Percentiles rank a stretch among this genome's conserved stretches.
Conservation (phyloP, 2,888 invertebrate genomes). For the Chymomyza caudatula region DNA sequence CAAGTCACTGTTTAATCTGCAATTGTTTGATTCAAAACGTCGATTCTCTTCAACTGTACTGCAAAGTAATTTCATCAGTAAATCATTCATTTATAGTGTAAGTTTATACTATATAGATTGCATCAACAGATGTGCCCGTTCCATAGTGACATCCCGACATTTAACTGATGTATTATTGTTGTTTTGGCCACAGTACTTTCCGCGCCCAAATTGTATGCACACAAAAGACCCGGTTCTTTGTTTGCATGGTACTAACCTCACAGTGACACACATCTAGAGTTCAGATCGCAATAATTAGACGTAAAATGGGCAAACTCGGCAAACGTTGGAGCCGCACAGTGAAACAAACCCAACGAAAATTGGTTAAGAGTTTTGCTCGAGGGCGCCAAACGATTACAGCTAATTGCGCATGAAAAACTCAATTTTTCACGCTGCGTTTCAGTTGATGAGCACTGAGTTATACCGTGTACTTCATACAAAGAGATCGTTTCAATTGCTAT, state of each 20-base stretch:
- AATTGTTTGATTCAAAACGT: neutral
- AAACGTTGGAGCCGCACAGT: neutral
- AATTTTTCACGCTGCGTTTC: constrained; percentile 27
- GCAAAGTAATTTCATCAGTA: neutral
- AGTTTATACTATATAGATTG: neutral
- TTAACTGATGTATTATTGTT: neutral
- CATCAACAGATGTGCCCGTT: neutral
- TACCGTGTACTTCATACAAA: neutral
- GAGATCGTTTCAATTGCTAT: constrained; percentile 30
- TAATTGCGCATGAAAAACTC: constrained; percentile 30
- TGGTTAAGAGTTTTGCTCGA: neutral
- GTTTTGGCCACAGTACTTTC: constrained; percentile 18
- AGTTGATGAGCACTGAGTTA: neutral
- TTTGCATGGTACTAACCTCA: neutral
- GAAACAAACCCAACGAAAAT: neutral
- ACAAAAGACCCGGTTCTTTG: neutral
- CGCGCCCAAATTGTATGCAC: constrained; percentile 7
- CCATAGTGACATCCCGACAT: neutral
- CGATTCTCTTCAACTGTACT: neutral
- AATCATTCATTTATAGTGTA: neutral
- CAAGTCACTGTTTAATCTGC: neutral
- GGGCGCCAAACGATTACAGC: constrained; percentile 3
- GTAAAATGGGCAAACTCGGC: neutral
- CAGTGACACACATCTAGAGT: constrained; percentile 25
- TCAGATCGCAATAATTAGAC: constrained; percentile 57